Base-by-base conservation (phyloP, 2,113 vertebrate species). In the Oreotrochilus melanogaster region DNA sequence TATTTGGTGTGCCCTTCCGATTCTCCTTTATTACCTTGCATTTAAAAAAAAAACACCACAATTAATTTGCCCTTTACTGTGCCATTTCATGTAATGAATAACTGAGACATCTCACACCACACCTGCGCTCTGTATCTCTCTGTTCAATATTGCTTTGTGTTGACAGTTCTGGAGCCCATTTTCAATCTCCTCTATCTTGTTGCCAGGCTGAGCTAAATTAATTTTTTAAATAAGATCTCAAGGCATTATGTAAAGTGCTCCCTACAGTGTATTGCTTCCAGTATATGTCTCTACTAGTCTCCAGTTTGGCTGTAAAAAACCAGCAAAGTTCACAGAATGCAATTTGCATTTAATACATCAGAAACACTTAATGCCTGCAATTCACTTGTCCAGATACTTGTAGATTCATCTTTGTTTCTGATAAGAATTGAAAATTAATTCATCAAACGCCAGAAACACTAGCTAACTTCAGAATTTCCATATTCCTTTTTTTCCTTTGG, bases 51-150 rank as follows among this genome's bases (percentile, higher is more conserved):
- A 48, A 39, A 39, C 7, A 37, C 35, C 7, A 39, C 66, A 73
- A 62, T 90, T 94, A 86, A 88, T 96, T 93, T 92, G 18, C 51
- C 60, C 86, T 95, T 95, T 93, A 60, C n/a, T 35, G 92, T 95
- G 21, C 60, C 43, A 60, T 92, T 93, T 83, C 51, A 35, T 61
- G 58, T 48, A 0, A 78, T 35, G 21, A 74, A 87, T 64, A 87
- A 86, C 15, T 1, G 1, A 64, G 56, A 48, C 27, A 53, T 23
- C 23, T 88, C 73, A 69, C 65, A 47, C 57, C 64, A 70, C 90
- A 91, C 71, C 81, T 94, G 69, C 6, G 2, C 80, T 67, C 28
- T 0, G 17, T 37, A 37, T 31, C 54, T 93, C 45, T 1, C 53
- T 69, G 50, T 42, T 71, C 62, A 23, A 86, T 84, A 93, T 75